A percentile compares a stretch with the other conserved stretches of the same genome.
These are phyloP conservation scores for Parascotia fuliginaria DNA, from an alignment of 2,888 invertebrate genomes.

Conservation along the genomic window DNA sequence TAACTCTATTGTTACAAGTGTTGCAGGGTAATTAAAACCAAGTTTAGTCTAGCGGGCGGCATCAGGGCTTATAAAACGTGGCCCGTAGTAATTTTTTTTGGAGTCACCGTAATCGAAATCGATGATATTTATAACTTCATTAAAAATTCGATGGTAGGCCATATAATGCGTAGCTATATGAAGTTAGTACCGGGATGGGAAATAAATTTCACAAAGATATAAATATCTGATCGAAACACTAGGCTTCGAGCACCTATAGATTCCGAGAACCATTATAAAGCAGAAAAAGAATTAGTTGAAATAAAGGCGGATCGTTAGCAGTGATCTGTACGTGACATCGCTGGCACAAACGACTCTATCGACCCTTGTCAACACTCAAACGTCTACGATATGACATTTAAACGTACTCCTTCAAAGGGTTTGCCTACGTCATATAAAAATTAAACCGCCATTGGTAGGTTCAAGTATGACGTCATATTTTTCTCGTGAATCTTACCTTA, in stretches of 20 bases:
- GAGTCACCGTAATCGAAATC: too few relatives aligned
- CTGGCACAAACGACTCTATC: conserved; percentile 64
- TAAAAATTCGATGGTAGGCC: too few relatives aligned
- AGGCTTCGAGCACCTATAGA: too few relatives aligned
- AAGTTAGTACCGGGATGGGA: neutral
- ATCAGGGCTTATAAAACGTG: too few relatives aligned
- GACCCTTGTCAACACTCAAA: conserved; percentile 57
- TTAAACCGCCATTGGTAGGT: conserved; percentile 3
- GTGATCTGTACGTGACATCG: conserved; percentile 62
- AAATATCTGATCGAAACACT: conserved; percentile 12
- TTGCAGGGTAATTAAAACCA: too few relatives aligned
- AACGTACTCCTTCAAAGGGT: conserved; percentile 14
- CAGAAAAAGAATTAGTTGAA: conserved; percentile 30
- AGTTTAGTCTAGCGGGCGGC: too few relatives aligned
- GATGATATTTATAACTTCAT: too few relatives aligned
- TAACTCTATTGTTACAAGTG: too few relatives aligned
- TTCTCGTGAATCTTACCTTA: too few relatives aligned
- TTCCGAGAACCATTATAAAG: conserved; percentile 32
- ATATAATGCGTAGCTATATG: too few relatives aligned
- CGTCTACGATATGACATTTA: conserved; percentile 30
- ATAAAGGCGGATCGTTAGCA: conserved; percentile 58
- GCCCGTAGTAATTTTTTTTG: too few relatives aligned
- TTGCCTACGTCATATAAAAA: conserved; percentile 11
- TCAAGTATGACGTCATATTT: conserved; percentile 11
- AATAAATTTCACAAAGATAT: conserved; percentile 3